Base-by-base conservation (phyloP, 2,113 vertebrate genomes). In the Zapornia atra region DNA sequence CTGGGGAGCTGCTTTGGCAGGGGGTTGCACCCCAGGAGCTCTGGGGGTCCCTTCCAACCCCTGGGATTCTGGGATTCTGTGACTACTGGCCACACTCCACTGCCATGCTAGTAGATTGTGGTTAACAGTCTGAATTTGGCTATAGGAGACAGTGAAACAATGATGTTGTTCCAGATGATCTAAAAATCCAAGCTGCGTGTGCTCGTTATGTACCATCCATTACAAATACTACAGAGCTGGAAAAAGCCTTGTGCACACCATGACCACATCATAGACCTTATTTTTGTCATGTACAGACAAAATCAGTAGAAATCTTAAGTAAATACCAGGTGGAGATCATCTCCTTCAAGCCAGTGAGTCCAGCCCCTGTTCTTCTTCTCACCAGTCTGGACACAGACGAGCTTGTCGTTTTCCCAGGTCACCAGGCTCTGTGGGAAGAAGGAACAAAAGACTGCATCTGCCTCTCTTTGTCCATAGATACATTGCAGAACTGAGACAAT, bases 271-370 rank as follows among this genome's bases (percentile, higher is more conserved):
- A n/a, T 20, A 70, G 20, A 54, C 10, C 51, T n/a, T 29, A 34
- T 29, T 94, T 95, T 61, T 36, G 4, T 59, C 53, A 22, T 26
- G 21, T 3, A 78, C 25, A 83, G 40, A 46, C 36, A 83, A 4
- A 92, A 70, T 34, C 20, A 73, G 33, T 48, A 72, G 50, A 80
- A 90, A 81, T 78, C 14, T 63, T 59, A 73, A 86, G 10, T 46
- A 54, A 86, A 29, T 98, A 99, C 99, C 98, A 99, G 94, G 70
- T 99, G 96, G 42, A 99, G 98, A 48, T 98, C 86, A 33, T 98
- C 98, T 78, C 98, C 99, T 84, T 99, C 95, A 13, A 99, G 97
- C 99, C 99, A 99, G 46, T 99, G 99, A 56, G 94, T 98, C 99
- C 99, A 99, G 15, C 99, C 98, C 78, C 99, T 92, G 93, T 98